Evolutionary conservation across 2,888 invertebrate genomes (phyloP), one percentile per base, ranked within the genome.

Genomic region (Tipula unca): DNA sequence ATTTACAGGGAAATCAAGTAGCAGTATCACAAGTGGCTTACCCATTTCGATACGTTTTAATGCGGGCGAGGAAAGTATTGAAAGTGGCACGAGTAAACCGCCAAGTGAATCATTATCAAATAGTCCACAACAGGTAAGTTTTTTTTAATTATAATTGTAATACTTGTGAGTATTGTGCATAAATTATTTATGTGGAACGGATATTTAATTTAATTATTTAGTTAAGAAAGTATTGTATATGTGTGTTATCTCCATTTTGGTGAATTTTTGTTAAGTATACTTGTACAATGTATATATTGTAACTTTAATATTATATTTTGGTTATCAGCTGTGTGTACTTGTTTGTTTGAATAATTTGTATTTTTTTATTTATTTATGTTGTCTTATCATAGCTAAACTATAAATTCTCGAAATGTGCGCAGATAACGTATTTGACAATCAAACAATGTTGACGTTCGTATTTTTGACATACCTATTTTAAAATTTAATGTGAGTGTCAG

Each of bases 41-140:
- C 90, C 90, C 39, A 89, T 90, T 85, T 89, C 91, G 36, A 91
- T 90, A 86, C 90, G 90, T 85, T 90, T 90, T 86, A 90, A 90
- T 88, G 90, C 91, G 88, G 89, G 89, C 87, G 90, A 90, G 87
- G 91, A 90, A 87, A 90, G 90, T 86, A 88, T 90, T 86, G 90
- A 90, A 87, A 90, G 90, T 86, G 89, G 90, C 85, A 89, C 90
- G 32, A 85, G 84, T 82, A 54, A 69, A 69, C 25, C 17, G 5
- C n/a, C 87, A 85, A 87, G 88, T 84, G 90, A 90, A 87, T 90
- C 90, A 84, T 88, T 90, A 48, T 90, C 90, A 85, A 90, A 89
- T 87, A 90, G 90, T 86, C 90, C 90, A 85, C 89, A 89, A 82
- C 89, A 89, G 86, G 89, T 89, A 32, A 89, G 88, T 35, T 69